phyloP scores from a whole-genome alignment of 1,140 invertebrate genomes.

The Papilio helenus region DNA sequence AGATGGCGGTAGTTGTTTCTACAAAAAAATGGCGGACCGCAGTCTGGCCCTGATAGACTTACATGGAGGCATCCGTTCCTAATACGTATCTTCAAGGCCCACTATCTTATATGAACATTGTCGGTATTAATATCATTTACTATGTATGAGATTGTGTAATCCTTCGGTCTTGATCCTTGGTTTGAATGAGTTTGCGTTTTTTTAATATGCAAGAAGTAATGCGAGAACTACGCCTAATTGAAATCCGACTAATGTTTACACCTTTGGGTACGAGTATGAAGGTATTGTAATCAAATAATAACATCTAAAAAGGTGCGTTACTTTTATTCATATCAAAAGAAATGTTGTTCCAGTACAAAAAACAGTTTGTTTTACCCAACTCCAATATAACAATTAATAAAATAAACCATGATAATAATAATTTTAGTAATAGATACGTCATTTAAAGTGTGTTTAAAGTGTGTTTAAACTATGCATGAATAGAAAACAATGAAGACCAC shows the following conservation, averaged over 20 bases:
- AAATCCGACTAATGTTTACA: no score
- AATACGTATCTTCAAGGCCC: conserved; percentile 16
- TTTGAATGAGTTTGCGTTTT: neutral
- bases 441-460: neutral
- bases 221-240: neutral
- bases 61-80: conserved; percentile 14
- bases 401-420: neutral
- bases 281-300: neutral
- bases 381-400: neutral
- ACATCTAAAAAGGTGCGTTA: neutral
- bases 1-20: neutral
- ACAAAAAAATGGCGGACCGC: conserved; percentile 16
- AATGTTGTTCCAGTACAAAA: neutral
- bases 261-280: neutral
- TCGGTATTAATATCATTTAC: neutral
- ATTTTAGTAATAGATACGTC: neutral
- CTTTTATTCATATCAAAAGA: neutral
- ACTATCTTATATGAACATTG: neutral
- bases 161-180: neutral
- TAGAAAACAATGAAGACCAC: conserved; percentile 19
- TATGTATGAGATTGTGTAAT: conserved; percentile 11
- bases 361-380: neutral
- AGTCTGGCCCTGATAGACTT: conserved; percentile 20
- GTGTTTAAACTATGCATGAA: neutral
- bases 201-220: neutral